phyloP scores from a whole-genome alignment of 2,113 vertebrate species.

The Lucifuga dentata region DNA sequence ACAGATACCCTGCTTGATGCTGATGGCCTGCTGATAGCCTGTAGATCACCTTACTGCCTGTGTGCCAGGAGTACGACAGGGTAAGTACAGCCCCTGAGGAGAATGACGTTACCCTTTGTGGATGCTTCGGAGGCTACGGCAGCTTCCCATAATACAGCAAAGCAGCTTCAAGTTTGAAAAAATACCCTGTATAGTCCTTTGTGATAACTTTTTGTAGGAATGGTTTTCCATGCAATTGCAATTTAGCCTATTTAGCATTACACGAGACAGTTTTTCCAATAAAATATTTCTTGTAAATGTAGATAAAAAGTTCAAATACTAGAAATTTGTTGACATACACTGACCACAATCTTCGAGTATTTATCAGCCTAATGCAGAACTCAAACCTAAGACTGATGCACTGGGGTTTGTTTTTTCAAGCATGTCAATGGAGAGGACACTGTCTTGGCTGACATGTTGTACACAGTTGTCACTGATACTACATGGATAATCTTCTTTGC shows the following conservation, averaged over 20 bases:
- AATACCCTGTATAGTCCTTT: constrained; percentile 15
- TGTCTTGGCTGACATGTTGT: too few species aligned
- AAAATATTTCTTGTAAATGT: background rate
- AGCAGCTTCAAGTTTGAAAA: constrained; percentile 20
- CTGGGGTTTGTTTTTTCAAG: too few species aligned
- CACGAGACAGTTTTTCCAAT: background rate
- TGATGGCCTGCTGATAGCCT: constrained; percentile 70
- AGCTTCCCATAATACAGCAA: constrained; percentile 33
- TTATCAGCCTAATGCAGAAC: too few species aligned
- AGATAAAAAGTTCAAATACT: background rate
- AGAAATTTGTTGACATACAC: too few species aligned
- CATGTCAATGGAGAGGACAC: too few species aligned
- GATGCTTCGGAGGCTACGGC: constrained; percentile 48
- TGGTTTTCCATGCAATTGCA: background rate
- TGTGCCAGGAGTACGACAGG: constrained; percentile 53
- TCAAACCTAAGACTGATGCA: too few species aligned
- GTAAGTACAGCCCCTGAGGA: constrained; percentile 41
- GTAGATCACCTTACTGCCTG: constrained; percentile 72
- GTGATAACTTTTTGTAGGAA: background rate
- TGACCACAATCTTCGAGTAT: too few species aligned
- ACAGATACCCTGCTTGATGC: constrained; percentile 71
- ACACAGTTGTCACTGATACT: too few species aligned
- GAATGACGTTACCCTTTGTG: constrained; percentile 40
- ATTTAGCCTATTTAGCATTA: background rate
- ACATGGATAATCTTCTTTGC: too few species aligned